Conservation (phyloP, 2,797 vertebrate genomes). For the Psittacula derbiana region DNA sequence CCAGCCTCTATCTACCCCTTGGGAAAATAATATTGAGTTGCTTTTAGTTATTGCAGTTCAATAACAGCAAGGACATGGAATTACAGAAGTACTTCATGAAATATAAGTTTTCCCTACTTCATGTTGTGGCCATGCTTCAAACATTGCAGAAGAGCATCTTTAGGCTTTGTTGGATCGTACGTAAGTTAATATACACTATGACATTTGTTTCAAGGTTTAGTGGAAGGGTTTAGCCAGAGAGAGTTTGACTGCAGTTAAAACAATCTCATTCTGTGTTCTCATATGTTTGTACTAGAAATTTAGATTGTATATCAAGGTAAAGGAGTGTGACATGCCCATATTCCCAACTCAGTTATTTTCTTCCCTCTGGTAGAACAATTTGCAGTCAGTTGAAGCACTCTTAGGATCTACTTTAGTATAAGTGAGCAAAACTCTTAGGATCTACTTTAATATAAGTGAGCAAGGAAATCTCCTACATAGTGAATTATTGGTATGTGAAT, state of each 20-base stretch:
- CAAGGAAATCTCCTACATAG: not conserved
- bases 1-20: not conserved
- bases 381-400: not conserved
- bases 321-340: not conserved
- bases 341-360: not conserved
- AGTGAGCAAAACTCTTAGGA: not conserved
- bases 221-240: not conserved
- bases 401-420: not conserved
- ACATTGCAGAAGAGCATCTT: not conserved
- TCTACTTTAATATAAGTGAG: not conserved
- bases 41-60: slow-evolving; percentile 26
- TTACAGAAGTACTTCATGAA: not conserved
- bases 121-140: not conserved
- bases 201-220: not conserved
- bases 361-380: not conserved
- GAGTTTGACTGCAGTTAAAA: not conserved
- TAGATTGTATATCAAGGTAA: not conserved
- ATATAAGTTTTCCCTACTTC: not conserved
- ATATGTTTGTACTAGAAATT: not conserved
- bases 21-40: slow-evolving; percentile 2
- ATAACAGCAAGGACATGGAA: not conserved
- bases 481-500: not conserved
- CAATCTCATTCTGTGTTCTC: not conserved
- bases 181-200: not conserved
- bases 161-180: not conserved